These are phyloP conservation scores for Vanessa cardui DNA, from an alignment of 2,888 invertebrate genomes.

Conservation along the genomic window DNA sequence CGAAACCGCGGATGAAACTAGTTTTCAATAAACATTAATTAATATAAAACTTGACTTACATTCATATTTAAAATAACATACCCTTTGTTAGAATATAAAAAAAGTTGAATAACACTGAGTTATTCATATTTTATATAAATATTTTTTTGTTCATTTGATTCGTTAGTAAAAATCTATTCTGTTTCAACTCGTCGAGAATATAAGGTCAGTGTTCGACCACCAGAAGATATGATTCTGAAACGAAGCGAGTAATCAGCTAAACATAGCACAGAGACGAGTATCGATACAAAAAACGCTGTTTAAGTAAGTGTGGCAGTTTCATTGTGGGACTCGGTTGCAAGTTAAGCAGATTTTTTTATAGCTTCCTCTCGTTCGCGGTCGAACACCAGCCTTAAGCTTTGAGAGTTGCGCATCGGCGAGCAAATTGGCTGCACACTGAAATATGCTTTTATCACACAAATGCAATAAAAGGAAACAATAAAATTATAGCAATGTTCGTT, in stretches of 20 bases:
- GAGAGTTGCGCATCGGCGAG: constrained; percentile 27
- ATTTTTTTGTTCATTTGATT: constrained; percentile 39
- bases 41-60: constrained; percentile 11
- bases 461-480: constrained; percentile 38
- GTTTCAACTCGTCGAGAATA: constrained; percentile 30
- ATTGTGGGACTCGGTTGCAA: no score
- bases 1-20: no score
- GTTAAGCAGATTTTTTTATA: no score
- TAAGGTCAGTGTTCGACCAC: no score
- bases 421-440: constrained; percentile 37
- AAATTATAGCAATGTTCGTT: constrained; percentile 9
- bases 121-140: constrained; percentile 36
- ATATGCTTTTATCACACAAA: constrained; percentile 32
- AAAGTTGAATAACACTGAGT: constrained; percentile 12
- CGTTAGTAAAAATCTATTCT: constrained; percentile 38
- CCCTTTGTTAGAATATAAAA: constrained; percentile 11
- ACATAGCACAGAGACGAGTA: no score
- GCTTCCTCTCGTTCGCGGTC: no score
- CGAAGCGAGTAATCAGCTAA: no score
- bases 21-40: neutral
- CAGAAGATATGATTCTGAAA: no score
- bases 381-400: constrained; percentile 23
- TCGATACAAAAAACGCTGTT: no score
- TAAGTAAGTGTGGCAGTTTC: no score
- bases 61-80: constrained; percentile 17